Evolutionary conservation across 2,113 vertebrate genomes (phyloP).

Genomic region (Craseonycteris thonglongyai): DNA sequence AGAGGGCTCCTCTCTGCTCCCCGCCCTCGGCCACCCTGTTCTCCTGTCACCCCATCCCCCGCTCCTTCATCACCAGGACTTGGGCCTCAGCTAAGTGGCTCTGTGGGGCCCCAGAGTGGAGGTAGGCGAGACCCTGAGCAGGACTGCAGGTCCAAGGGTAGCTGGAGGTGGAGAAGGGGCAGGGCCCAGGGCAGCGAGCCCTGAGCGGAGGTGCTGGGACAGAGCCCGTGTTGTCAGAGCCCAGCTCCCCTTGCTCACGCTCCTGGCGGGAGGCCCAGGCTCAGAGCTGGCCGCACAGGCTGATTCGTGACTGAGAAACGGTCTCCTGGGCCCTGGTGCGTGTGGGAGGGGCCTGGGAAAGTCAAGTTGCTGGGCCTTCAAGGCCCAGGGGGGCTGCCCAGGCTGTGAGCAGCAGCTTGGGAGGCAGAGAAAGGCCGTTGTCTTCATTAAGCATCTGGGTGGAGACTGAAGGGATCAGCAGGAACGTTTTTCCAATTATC

Average conservation of each 20-base stretch:
- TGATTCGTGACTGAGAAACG: conserved; percentile 45
- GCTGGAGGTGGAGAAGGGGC: not conserved
- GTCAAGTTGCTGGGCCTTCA: not conserved
- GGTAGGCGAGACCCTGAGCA: not conserved
- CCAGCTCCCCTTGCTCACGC: not conserved
- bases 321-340: conserved; percentile 32
- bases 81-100: not conserved
- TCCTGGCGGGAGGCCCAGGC: conserved; percentile 48
- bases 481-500: not conserved
- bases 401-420: conserved; percentile 42
- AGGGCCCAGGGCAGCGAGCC: not conserved
- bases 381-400: not conserved
- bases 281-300: conserved; percentile 44
- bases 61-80: not conserved
- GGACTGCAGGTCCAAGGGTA: not conserved
- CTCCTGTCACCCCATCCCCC: not conserved
- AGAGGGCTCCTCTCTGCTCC: not conserved
- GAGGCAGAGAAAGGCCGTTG: not conserved
- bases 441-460: conserved; percentile 21
- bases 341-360: conserved; percentile 64
- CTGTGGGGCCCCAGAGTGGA: not conserved
- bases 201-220: not conserved
- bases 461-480: not conserved
- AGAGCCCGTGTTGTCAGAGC: not conserved
- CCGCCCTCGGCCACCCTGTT: not conserved